Conservation (phyloP, 2,888 invertebrate species). For the Choreutis nemorana region DNA sequence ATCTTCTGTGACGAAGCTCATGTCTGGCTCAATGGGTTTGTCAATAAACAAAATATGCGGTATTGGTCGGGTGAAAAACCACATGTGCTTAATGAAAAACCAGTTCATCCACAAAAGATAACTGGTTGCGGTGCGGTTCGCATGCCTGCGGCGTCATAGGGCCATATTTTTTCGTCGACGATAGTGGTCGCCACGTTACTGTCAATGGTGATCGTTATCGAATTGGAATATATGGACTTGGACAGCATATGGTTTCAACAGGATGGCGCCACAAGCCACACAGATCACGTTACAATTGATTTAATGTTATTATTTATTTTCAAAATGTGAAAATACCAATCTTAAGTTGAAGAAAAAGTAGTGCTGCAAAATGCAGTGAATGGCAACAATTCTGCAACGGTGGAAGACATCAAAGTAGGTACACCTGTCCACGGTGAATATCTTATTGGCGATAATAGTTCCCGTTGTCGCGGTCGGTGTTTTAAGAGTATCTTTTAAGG, state of each 20-base stretch:
- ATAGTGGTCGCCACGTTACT: slow-evolving; percentile 4
- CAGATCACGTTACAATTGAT: slow-evolving; percentile 3
- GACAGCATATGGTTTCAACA: slow-evolving; percentile 11
- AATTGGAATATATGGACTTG: slow-evolving; percentile 9
- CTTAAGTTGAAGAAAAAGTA: too few species aligned
- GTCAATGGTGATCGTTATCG: slow-evolving; percentile 9
- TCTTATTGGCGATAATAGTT: too few species aligned
- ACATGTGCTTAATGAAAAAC: not conserved
- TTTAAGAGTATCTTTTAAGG: too few species aligned
- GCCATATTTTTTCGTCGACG: slow-evolving; percentile 6
- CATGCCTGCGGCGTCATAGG: too few species aligned
- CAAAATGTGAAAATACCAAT: too few species aligned
- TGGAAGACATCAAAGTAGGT: too few species aligned
- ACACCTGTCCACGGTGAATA: too few species aligned
- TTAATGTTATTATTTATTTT: too few species aligned
- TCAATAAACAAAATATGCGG: slow-evolving; percentile 6
- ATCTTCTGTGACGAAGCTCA: slow-evolving; percentile 6
- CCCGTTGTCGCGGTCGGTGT: too few species aligned
- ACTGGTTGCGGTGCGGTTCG: not conserved
- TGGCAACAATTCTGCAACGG: too few species aligned
- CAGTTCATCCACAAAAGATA: slow-evolving; percentile 1
- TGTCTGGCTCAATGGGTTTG: slow-evolving; percentile 4
- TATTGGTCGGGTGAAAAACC: slow-evolving; percentile 3
- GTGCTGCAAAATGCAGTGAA: too few species aligned
- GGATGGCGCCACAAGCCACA: slow-evolving; percentile 12